These are phyloP conservation scores for Desmodus rotundus DNA, from an alignment of 2,113 vertebrate genomes.

Conservation along the genomic window DNA sequence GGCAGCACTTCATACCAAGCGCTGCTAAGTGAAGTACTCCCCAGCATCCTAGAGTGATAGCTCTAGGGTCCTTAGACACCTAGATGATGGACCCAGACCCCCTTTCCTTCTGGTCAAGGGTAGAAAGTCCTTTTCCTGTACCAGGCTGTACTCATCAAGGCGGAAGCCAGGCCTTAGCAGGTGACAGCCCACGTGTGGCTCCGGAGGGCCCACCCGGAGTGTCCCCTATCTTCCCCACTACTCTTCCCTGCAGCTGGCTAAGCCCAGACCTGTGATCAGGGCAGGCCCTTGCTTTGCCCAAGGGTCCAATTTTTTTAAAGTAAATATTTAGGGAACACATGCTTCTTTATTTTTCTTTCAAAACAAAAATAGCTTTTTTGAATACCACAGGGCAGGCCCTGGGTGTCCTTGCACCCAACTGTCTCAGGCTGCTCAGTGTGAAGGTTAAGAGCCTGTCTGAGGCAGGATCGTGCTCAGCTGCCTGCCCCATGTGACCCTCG, in stretches of 20 bases:
- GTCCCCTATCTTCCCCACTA: background rate
- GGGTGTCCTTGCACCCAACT: background rate
- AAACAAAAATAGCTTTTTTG: background rate
- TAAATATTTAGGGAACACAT: background rate
- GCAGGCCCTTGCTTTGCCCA: background rate
- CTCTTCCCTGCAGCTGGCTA: background rate
- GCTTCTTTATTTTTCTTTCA: constrained; percentile 6
- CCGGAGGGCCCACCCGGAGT: background rate
- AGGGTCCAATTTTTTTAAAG: background rate
- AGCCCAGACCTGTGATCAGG: background rate
- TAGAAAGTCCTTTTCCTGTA: background rate
- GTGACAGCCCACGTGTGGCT: background rate
- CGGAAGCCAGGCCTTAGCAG: background rate
- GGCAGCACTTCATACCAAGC: background rate
- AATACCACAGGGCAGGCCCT: background rate
- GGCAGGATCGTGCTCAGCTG: accelerated
- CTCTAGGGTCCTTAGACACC: background rate
- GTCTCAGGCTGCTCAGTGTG: background rate
- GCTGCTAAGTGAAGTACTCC: background rate
- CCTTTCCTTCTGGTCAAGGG: background rate
- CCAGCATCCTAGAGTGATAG: background rate
- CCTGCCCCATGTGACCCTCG: background rate
- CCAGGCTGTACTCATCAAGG: background rate
- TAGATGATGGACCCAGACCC: background rate
- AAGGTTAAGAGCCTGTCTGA: background rate